Base-by-base conservation (phyloP, 2,888 invertebrate species). In the Venustoraphidia nigricollis region DNA sequence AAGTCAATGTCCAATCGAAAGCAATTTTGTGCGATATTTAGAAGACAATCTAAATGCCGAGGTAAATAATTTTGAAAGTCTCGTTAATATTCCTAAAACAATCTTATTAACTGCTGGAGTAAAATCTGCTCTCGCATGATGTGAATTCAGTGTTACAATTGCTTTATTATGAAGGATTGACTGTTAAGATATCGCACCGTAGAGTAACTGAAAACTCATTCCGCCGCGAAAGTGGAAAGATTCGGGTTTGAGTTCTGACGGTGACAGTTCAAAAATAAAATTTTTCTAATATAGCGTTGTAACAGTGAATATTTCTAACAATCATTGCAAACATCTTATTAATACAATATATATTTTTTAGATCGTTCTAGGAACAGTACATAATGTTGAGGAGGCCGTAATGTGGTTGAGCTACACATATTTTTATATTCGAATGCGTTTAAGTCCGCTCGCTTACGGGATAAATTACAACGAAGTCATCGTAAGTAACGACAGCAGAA, bases 341-440 rank as follows among this genome's bases (percentile, higher is more conserved):
- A 36, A 27, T 27, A 6, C 27, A 27, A 27, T 49, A 11, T 44
- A 48, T 40, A 55, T 51, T 52, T 57, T 64, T 61, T 62, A 87
- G 83, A 79, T 94, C 46, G 82, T 91, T 0, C 71, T 96, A 11
- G 97, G 98, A n/a, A 97, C 95, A 1, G 93, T 99, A 34, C 83
- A 90, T 0, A 97, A 90, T 59, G 77, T 97, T 6, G 85, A 88
- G 51, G 98, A 99, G 67, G 98, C 95, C 0, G 89, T 97, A 0
- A 86, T 92, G 63, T 99, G 98, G 98, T 70, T 99, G 34, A 92
- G 91, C 59, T 98, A 97, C 63, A 96, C 97, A 0, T 97, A 98
- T 63, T 72, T 98, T 34, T 94, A 84, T 66, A 90, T 95, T 6
- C 76, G 98, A 56, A 95, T 97, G 85, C 76, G 83, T 53, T 80